A percentile compares a stretch with the other conserved stretches of the same genome.
Conservation (phyloP, 2,797 vertebrate species). For the Emys orbicularis region DNA sequence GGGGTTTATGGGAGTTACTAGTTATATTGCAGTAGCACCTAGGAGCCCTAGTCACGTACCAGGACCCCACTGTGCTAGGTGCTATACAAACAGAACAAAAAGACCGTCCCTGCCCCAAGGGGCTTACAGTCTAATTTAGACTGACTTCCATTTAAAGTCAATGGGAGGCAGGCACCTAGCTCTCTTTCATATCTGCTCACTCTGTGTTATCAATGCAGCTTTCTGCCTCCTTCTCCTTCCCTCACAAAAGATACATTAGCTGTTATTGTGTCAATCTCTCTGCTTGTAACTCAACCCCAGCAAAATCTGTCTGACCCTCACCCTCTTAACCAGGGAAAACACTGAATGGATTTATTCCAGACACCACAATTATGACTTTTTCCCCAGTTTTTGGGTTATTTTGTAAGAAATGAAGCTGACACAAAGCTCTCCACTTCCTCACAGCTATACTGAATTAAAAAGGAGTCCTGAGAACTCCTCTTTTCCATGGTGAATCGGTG, state of each 20-base stretch:
- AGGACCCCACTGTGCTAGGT: too few species aligned
- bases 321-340: neutral
- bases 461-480: neutral
- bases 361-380: neutral
- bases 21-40: neutral
- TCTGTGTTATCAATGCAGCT: neutral
- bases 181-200: neutral
- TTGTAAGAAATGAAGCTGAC: neutral
- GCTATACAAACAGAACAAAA: too few species aligned
- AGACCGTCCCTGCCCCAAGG: too few species aligned
- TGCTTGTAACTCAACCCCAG: constrained; percentile 19
- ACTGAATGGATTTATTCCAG: neutral
- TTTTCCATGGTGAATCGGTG: neutral
- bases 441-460: neutral
- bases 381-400: neutral
- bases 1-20: accelerated
- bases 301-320: neutral
- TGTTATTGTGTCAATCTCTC: neutral
- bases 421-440: neutral
- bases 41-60: neutral
- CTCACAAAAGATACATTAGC: neutral
- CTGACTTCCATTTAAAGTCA: neutral
- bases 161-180: neutral
- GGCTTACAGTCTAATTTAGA: too few species aligned
- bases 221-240: neutral